Conservation (phyloP, 92 coral and sea anemone species). For the Galaxea fascicularis region DNA sequence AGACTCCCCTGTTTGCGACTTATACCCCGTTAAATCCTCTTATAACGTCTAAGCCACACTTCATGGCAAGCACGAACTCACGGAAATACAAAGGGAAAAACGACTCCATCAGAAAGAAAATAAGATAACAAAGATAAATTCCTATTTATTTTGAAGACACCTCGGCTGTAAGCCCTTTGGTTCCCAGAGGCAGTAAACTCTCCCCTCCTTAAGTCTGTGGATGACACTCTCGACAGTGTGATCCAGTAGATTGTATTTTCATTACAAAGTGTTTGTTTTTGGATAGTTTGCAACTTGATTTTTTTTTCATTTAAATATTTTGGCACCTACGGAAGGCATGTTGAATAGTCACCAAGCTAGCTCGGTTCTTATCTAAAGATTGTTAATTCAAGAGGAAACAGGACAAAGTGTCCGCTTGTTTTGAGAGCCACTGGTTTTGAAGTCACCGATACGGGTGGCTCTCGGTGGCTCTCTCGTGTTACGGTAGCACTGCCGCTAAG, state of each 20-base stretch:
- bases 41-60: constrained; percentile 30
- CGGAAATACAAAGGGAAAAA: constrained; percentile 19
- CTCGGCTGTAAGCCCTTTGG: not conserved
- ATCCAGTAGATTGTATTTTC: not conserved
- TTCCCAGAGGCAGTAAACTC: not conserved
- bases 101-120: constrained; percentile 13
- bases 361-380: not conserved
- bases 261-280: not conserved
- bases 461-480: not conserved
- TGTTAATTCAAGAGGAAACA: not conserved
- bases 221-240: not conserved
- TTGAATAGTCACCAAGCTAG: constrained; percentile 3
- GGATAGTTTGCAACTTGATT: not conserved
- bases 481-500: not conserved
- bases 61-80: constrained; percentile 26
- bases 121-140: constrained; percentile 29
- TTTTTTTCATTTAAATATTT: not conserved
- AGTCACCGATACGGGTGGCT: not conserved
- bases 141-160: constrained; percentile 25
- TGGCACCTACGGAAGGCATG: not conserved
- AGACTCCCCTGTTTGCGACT: not conserved
- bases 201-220: not conserved
- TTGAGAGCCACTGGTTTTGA: not conserved
- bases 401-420: not conserved
- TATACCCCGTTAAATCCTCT: constrained; percentile 38